A percentile compares a stretch with the other conserved stretches of the same genome.
phyloP scores from a whole-genome alignment of 2,797 vertebrate species.

The Phaenicophaeus curvirostris region DNA sequence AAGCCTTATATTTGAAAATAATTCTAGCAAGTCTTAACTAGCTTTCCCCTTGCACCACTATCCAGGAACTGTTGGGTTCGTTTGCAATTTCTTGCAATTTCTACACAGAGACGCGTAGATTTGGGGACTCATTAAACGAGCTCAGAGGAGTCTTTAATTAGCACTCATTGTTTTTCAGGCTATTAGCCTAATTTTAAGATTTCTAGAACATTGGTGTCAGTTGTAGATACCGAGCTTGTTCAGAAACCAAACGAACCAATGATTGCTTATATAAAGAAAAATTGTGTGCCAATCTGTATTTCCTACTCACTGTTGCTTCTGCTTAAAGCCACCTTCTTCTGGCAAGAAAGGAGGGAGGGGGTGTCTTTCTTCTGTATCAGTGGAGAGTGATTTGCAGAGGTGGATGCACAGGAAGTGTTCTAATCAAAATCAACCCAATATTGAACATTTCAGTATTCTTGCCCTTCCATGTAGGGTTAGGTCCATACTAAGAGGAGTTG shows the following conservation, averaged over 20 bases:
- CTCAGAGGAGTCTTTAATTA: background rate
- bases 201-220: background rate
- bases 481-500: background rate
- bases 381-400: background rate
- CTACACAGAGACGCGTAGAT: background rate
- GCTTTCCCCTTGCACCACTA: background rate
- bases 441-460: background rate
- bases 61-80: background rate
- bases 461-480: background rate
- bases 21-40: background rate
- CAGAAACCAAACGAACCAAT: background rate
- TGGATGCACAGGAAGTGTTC: background rate
- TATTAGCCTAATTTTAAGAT: background rate
- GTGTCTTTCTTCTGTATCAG: background rate
- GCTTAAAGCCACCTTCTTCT: background rate
- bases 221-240: background rate
- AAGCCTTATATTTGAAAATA: background rate
- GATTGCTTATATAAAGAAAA: background rate
- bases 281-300: background rate
- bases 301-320: background rate
- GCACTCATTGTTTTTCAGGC: background rate
- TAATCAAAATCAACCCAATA: background rate
- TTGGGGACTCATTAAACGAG: background rate
- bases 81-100: background rate
- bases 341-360: background rate